Percentiles rank a stretch among this genome's conserved stretches.
Conservation (phyloP, 2,888 invertebrate genomes). For the Microdon myrmicae region DNA sequence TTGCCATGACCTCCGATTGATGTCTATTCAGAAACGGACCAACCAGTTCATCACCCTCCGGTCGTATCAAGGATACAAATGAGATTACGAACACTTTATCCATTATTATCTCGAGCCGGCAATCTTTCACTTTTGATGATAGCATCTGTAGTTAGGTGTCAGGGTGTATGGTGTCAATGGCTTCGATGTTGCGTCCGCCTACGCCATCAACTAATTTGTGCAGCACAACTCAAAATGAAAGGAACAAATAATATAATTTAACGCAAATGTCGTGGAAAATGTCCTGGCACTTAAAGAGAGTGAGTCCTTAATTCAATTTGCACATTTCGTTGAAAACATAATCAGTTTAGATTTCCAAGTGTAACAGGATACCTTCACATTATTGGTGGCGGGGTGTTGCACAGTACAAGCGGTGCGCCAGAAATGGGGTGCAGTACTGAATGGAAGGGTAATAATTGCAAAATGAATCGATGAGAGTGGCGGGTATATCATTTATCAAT, state of each 20-base stretch:
- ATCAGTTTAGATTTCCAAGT: constrained; percentile 36
- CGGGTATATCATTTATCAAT: constrained; percentile 15
- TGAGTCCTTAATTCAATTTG: constrained; percentile 38
- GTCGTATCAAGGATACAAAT: too few species aligned
- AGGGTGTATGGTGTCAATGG: too few species aligned
- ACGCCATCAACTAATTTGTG: too few species aligned
- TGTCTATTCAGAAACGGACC: too few species aligned
- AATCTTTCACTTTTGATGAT: too few species aligned
- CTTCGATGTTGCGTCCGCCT: too few species aligned
- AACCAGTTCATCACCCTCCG: too few species aligned
- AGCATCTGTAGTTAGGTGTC: too few species aligned
- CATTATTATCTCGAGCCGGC: too few species aligned
- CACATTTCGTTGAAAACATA: constrained; percentile 33
- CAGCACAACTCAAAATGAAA: neutral
- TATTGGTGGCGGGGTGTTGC: constrained; percentile 13
- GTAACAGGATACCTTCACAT: constrained; percentile 38
- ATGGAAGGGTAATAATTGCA: constrained; percentile 4
- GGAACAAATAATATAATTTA: constrained; percentile 28
- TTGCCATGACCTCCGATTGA: too few species aligned
- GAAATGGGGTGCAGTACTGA: neutral
- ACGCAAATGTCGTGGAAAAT: constrained; percentile 28
- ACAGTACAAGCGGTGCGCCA: neutral
- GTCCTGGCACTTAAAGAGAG: constrained; percentile 29
- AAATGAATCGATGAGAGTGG: too few species aligned
- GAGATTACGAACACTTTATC: too few species aligned